Percentiles rank a stretch among this genome's conserved stretches.
phyloP scores from a whole-genome alignment of 1,140 invertebrate genomes.

The Solenopsis fugax region DNA sequence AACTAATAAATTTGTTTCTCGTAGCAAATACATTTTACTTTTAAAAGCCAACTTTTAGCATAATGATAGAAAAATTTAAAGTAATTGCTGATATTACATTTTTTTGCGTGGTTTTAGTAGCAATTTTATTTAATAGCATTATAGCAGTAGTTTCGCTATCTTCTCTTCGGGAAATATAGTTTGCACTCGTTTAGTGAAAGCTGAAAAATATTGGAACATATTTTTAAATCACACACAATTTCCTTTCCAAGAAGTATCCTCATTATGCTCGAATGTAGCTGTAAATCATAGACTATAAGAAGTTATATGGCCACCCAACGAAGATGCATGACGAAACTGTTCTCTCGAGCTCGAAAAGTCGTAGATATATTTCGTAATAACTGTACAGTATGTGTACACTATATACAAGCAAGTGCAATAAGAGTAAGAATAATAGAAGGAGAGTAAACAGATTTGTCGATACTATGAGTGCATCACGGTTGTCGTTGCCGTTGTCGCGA shows the following conservation, averaged over 20 bases:
- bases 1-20: too few species aligned
- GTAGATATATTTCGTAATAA: conserved; percentile 31
- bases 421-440: neutral
- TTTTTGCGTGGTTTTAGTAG: too few species aligned
- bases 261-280: neutral
- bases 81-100: too few species aligned
- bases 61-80: too few species aligned
- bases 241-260: conserved; percentile 4
- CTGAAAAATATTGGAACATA: neutral
- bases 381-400: neutral
- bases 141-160: neutral
- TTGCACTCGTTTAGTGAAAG: neutral
- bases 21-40: too few species aligned
- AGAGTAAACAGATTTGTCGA: conserved; percentile 54
- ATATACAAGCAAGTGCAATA: neutral
- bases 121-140: neutral
- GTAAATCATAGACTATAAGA: neutral
- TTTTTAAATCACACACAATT: conserved; percentile 17
- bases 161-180: neutral
- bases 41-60: too few species aligned
- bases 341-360: neutral
- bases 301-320: neutral
- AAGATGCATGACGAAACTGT: neutral
- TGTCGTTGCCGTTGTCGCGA: conserved; percentile 1
- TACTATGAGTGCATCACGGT: conserved; percentile 25